phyloP scores from a whole-genome alignment of 2,113 vertebrate species.

The Tragelaphus buxtoni region DNA sequence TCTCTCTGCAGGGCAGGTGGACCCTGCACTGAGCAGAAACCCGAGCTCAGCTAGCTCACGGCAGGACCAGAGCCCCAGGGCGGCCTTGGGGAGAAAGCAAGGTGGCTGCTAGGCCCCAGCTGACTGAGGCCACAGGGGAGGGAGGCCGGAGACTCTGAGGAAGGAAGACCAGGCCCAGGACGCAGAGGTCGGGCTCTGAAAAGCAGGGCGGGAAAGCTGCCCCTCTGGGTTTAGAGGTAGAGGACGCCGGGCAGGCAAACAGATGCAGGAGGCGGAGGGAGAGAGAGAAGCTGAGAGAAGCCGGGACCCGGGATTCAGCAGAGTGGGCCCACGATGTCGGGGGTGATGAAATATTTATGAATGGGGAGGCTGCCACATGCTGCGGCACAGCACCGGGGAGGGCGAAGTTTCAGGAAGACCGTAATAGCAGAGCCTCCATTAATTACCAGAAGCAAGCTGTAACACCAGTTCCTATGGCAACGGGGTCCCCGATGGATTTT shows the following conservation, averaged over 20 bases:
- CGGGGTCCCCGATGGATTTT: conserved; percentile 81
- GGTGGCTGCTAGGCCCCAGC: background rate
- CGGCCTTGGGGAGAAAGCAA: background rate
- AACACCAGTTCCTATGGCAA: conserved; percentile 86
- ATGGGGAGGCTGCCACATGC: conserved; percentile 84
- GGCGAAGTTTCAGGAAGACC: conserved; percentile 81
- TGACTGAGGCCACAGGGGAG: accelerated
- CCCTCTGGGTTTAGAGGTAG: background rate
- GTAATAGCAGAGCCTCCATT: conserved; percentile 86
- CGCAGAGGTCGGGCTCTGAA: background rate
- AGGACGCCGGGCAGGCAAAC: conserved; percentile 46
- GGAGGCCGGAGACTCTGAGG: no score
- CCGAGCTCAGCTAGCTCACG: accelerated
- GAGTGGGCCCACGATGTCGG: conserved; percentile 65
- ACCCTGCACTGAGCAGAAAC: background rate
- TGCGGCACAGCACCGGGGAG: conserved; percentile 82
- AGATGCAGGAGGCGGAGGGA: conserved; percentile 37
- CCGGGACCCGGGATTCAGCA: conserved; percentile 69
- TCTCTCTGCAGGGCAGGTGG: background rate
- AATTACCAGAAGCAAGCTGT: conserved; percentile 85
- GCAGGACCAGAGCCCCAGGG: background rate
- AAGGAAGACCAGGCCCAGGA: background rate
- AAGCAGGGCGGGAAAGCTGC: accelerated
- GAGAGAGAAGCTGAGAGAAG: conserved; percentile 54
- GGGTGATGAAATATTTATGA: conserved; percentile 89